These are phyloP conservation scores for Willowsia nigromaculata DNA, from an alignment of 2,888 invertebrate genomes.

Conservation along the genomic window DNA sequence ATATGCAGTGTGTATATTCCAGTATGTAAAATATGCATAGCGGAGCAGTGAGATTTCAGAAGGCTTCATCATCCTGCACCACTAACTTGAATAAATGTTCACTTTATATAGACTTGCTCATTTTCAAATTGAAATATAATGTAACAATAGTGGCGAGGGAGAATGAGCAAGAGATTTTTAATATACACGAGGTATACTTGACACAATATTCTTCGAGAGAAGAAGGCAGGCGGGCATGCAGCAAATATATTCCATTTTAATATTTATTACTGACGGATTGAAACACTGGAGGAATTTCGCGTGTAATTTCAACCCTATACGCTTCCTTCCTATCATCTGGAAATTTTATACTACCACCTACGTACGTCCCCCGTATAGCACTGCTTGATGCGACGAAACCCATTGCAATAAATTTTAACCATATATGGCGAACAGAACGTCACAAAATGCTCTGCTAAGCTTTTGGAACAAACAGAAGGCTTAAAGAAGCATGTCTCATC, in stretches of 20 bases:
- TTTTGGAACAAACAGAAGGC: background rate
- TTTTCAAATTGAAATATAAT: constrained; percentile 35
- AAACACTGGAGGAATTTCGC: constrained; percentile 4
- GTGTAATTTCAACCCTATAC: background rate
- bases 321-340: background rate
- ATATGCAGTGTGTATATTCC: background rate
- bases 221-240: background rate
- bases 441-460: background rate
- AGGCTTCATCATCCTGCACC: background rate
- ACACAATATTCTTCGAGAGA: background rate
- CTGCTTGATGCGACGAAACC: background rate
- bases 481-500: background rate
- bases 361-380: background rate
- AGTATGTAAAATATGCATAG: background rate
- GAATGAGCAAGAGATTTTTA: background rate
- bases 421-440: background rate
- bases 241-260: background rate
- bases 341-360: background rate
- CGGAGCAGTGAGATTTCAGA: background rate
- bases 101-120: background rate
- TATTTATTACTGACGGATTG: constrained; percentile 40
- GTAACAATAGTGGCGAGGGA: background rate
- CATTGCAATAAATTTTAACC: background rate
- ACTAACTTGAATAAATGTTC: constrained; percentile 23
- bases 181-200: background rate